Evolutionary conservation across 2,888 invertebrate species (phyloP), one percentile per base, ranked within the genome.

Genomic region (Papilio protenor): DNA sequence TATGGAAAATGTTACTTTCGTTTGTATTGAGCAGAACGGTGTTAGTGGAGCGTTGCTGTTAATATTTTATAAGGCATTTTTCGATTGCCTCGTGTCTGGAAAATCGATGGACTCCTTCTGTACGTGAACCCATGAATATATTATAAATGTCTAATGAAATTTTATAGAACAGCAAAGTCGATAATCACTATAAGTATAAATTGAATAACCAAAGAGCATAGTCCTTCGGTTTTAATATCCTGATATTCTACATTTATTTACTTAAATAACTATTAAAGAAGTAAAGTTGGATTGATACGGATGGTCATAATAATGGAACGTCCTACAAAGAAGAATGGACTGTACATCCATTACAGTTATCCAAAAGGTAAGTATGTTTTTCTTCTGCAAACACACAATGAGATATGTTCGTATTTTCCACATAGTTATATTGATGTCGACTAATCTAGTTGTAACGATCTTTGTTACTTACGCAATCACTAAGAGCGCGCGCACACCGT

Each of bases 281-380:
- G 61, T 16, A 6, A 61, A 27, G 11, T 27, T 27, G 23, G 12
- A 61, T 27, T 61, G 27, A 23, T 49, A 94, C 93, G 93, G 92
- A 93, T 80, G 88, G 90, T 73, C 87, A 90, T 33, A 92, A 90
- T 80, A 93, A 83, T 85, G 5, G 90, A 92, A n/a, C 83, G 90
- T 45, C 85, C 83, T 73, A 83, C 81, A 1, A 92, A 88, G 86
- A 91, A 90, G 79, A 91, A 95, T 84, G 96, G 96, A 23, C 88
- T 96, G 11, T 96, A 95, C 86, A 93, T 96, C 11, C 96, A 96
- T 88, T 96, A 96, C 83, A 96, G 95, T 84, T 96, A 96, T 16
- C 96, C 96, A 6, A 95, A 95, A 94, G 90, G 96, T 96, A 92
- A 95, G 94, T 75, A 11, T 5, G 16, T 66, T 55, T 52, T 49